Evolutionary conservation across 1,140 invertebrate genomes (phyloP).

Genomic region (Orchesella cincta): DNA sequence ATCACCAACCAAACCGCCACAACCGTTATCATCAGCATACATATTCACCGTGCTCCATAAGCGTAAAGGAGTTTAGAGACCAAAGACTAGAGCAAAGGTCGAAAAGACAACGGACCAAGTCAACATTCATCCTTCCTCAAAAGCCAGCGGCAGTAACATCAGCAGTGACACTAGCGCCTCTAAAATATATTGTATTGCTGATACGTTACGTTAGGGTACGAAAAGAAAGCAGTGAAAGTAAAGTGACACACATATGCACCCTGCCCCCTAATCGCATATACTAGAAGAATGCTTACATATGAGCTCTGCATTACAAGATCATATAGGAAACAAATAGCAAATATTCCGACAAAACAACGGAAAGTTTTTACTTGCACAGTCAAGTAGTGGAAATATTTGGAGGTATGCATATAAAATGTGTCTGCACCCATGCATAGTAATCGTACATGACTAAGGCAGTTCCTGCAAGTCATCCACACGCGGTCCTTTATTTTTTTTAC

Average conservation of each 20-base stretch:
- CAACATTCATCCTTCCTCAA: not conserved
- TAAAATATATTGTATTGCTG: not conserved
- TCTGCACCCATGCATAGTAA: slow-evolving; percentile 11
- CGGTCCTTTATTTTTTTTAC: not conserved
- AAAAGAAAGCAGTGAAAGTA: not conserved
- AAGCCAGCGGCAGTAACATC: too few species aligned
- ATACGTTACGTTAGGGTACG: not conserved
- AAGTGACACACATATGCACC: not conserved
- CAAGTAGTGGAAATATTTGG: not conserved
- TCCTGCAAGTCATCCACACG: not conserved
- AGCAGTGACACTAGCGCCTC: too few species aligned
- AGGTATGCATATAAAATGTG: not conserved
- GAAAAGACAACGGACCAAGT: not conserved
- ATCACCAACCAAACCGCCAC: too few species aligned
- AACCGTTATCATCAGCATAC: too few species aligned
- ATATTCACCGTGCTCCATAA: too few species aligned
- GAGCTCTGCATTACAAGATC: not conserved
- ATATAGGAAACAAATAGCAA: not conserved
- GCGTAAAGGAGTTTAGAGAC: too few species aligned
- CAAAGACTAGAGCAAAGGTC: not conserved
- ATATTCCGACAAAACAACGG: too few species aligned
- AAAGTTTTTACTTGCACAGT: not conserved
- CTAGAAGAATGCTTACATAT: not conserved
- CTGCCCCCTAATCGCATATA: not conserved
- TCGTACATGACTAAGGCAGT: not conserved